Evolutionary conservation across 2,113 vertebrate genomes (phyloP).

Genomic region (Halichoeres trimaculatus): DNA sequence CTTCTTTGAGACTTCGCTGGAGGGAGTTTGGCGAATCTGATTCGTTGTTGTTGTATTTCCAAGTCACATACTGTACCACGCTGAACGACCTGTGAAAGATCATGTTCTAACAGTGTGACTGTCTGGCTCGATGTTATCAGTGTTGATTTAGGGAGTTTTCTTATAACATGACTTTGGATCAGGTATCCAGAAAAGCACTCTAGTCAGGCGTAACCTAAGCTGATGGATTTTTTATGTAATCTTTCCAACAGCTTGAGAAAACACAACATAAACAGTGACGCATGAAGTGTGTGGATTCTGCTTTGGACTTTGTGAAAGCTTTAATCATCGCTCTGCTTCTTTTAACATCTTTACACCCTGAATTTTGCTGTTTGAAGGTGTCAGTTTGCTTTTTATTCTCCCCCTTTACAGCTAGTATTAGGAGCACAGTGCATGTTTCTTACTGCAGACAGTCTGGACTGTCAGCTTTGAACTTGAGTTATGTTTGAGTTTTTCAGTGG

Average conservation of each 20-base stretch:
- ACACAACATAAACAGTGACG: not conserved
- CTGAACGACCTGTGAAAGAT: not conserved
- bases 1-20: not conserved
- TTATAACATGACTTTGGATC: slow-evolving; percentile 47
- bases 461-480: not conserved
- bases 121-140: slow-evolving; percentile 14
- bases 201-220: slow-evolving; percentile 23
- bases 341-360: too few species aligned
- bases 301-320: not conserved
- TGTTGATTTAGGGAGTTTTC: slow-evolving; percentile 19
- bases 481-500: not conserved
- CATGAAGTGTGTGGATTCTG: not conserved
- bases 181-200: slow-evolving; percentile 11
- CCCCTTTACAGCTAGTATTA: not conserved
- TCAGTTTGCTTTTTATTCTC: not conserved
- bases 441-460: not conserved
- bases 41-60: slow-evolving; percentile 5
- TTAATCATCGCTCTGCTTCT: too few species aligned
- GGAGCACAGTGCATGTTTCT: not conserved
- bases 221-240: not conserved
- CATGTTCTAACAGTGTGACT: slow-evolving; percentile 10
- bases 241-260: not conserved
- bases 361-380: not conserved
- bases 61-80: slow-evolving; percentile 1
- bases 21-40: not conserved